These are phyloP conservation scores for Polylopha cassiicola DNA, from an alignment of 2,888 invertebrate genomes.

Conservation along the genomic window DNA sequence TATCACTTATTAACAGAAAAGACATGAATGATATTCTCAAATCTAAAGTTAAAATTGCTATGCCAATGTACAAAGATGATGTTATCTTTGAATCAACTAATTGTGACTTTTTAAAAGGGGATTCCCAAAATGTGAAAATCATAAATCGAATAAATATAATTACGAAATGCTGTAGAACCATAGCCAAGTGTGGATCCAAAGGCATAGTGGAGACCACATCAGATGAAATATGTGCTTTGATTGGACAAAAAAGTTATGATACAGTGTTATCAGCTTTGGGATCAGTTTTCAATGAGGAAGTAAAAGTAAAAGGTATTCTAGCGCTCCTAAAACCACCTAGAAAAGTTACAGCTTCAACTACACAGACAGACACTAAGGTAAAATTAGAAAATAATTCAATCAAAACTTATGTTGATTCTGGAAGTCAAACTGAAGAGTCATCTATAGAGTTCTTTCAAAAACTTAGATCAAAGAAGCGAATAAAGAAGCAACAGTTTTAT, in stretches of 20 bases:
- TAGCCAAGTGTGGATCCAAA: constrained; percentile 37
- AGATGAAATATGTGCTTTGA: constrained; percentile 42
- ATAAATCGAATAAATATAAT: constrained; percentile 37
- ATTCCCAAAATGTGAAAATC: constrained; percentile 40
- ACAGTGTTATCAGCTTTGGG: constrained; percentile 48
- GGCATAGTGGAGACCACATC: constrained; percentile 43
- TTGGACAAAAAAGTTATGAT: constrained; percentile 58
- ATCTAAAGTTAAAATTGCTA: background rate
- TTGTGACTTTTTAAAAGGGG: constrained; percentile 43
- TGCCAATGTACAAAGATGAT: constrained; percentile 35
- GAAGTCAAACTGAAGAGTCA: constrained; percentile 43
- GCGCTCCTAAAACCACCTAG: constrained; percentile 41
- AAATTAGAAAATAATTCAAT: background rate
- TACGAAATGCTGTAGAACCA: constrained; percentile 41
- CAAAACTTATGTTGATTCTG: constrained; percentile 2
- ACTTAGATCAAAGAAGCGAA: constrained; percentile 26
- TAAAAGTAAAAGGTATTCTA: constrained; percentile 49
- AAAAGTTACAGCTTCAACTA: background rate
- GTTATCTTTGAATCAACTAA: constrained; percentile 38
- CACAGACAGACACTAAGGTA: constrained; percentile 20
- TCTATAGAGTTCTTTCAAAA: constrained; percentile 26
- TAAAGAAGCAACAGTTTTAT: constrained; percentile 29
- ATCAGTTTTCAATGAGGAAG: constrained; percentile 50
- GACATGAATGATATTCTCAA: background rate
- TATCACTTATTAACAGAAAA: constrained; percentile 16